phyloP scores from a whole-genome alignment of 2,888 invertebrate species.

The Molorchus minor region DNA sequence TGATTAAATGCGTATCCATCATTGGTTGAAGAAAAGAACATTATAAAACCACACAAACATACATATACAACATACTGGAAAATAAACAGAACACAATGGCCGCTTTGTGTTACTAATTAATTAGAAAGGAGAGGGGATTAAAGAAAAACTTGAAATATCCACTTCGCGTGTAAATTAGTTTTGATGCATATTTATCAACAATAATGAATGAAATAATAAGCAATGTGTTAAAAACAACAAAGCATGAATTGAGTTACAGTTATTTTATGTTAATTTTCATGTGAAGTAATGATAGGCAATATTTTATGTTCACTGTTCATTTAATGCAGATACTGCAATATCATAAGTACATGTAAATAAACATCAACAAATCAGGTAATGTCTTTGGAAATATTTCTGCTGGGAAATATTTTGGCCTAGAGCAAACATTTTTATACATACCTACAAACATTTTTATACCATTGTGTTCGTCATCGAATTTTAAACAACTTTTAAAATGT shows the following conservation, averaged over 20 bases:
- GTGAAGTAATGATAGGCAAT: neutral
- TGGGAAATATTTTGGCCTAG: too few relatives aligned
- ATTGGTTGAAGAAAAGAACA: conserved; percentile 2
- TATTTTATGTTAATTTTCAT: neutral
- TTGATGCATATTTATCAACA: conserved; percentile 4
- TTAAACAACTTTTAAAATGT: too few relatives aligned
- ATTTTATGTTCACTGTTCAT: neutral
- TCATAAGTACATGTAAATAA: too few relatives aligned
- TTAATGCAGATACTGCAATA: too few relatives aligned
- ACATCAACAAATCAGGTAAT: too few relatives aligned
- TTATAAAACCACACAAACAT: conserved; percentile 12
- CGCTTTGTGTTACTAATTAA: conserved; percentile 23
- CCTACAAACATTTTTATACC: too few relatives aligned
- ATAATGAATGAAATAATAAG: conserved; percentile 1
- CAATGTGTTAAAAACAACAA: neutral
- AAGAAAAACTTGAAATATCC: neutral
- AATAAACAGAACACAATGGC: conserved; percentile 3
- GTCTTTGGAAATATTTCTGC: too few relatives aligned
- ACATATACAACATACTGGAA: conserved; percentile 6
- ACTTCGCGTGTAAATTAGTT: conserved; percentile 17
- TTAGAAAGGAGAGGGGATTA: conserved; percentile 14
- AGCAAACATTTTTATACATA: too few relatives aligned
- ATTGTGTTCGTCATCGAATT: too few relatives aligned
- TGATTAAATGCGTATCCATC: conserved; percentile 4
- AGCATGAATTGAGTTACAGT: neutral